A percentile compares a stretch with the other conserved stretches of the same genome.
phyloP scores from a whole-genome alignment of 2,113 vertebrate species.

The Pollachius pollachius region DNA sequence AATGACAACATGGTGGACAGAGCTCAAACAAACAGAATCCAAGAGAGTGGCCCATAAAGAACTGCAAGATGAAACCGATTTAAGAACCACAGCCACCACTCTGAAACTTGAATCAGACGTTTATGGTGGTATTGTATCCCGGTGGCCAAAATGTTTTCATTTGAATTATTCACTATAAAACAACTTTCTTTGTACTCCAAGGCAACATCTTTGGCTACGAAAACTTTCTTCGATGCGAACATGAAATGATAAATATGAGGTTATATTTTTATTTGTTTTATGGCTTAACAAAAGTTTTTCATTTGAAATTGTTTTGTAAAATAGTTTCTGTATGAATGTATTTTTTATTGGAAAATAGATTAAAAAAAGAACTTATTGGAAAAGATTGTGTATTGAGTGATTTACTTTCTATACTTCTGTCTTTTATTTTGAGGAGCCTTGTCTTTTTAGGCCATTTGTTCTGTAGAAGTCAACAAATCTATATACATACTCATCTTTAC shows the following conservation, averaged over 20 bases:
- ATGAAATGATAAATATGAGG: conserved; percentile 48
- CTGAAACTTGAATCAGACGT: conserved; percentile 48
- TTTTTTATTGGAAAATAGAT: conserved; percentile 99
- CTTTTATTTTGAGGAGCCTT: not conserved
- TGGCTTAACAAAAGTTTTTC: conserved; percentile 88
- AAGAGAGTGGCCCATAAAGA: conserved; percentile 19
- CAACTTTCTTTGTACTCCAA: conserved; percentile 31
- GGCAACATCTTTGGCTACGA: conserved; percentile 51
- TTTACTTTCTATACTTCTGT: conserved; percentile 30
- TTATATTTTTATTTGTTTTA: conserved; percentile 92
- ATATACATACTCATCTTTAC: no score
- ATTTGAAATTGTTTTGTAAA: conserved; percentile 99
- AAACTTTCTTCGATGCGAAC: conserved; percentile 75
- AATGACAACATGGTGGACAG: conserved; percentile 16
- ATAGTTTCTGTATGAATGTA: conserved; percentile 99
- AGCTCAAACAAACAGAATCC: conserved; percentile 5
- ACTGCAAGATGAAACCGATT: conserved; percentile 14
- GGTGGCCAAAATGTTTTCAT: conserved; percentile 44
- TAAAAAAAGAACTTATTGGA: conserved; percentile 84
- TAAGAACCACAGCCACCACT: conserved; percentile 2
- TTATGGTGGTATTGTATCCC: conserved; percentile 37
- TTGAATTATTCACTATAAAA: conserved; percentile 44
- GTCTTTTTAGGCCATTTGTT: no score
- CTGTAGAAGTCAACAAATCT: no score
- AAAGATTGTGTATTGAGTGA: conserved; percentile 53